A percentile compares a stretch with the other conserved stretches of the same genome.
These are phyloP conservation scores for Pristionchus mayeri DNA, from an alignment of 2,888 invertebrate genomes.

Conservation along the genomic window DNA sequence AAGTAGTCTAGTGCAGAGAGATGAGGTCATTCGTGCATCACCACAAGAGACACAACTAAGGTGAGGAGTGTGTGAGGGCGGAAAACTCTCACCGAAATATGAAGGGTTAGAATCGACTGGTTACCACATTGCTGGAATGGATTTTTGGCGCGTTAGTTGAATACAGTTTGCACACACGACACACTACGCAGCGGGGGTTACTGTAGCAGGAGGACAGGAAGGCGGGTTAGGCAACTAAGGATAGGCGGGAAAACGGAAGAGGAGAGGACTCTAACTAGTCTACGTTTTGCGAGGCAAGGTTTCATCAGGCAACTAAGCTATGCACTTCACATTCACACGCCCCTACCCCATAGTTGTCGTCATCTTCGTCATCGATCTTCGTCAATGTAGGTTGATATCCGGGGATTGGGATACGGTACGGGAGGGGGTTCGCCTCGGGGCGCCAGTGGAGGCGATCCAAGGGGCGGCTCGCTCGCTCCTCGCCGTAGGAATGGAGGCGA, in stretches of 20 bases:
- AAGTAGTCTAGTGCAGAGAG: background rate
- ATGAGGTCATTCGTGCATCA: background rate
- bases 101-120: constrained; percentile 39
- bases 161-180: background rate
- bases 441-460: background rate
- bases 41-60: background rate
- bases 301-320: background rate
- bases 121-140: constrained; percentile 14
- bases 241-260: background rate
- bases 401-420: background rate
- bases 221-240: constrained; percentile 12
- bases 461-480: background rate
- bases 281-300: background rate
- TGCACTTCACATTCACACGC: background rate
- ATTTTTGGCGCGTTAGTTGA: background rate
- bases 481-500: background rate
- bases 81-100: background rate
- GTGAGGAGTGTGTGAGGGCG: background rate
- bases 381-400: constrained; percentile 23
- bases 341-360: background rate
- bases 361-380: constrained; percentile 6
- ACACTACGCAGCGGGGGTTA: background rate
- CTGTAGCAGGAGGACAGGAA: background rate
- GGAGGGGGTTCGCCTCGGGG: background rate
- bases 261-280: background rate